phyloP scores from a whole-genome alignment of 2,797 vertebrate species.

The Coregonus suidteri region DNA sequence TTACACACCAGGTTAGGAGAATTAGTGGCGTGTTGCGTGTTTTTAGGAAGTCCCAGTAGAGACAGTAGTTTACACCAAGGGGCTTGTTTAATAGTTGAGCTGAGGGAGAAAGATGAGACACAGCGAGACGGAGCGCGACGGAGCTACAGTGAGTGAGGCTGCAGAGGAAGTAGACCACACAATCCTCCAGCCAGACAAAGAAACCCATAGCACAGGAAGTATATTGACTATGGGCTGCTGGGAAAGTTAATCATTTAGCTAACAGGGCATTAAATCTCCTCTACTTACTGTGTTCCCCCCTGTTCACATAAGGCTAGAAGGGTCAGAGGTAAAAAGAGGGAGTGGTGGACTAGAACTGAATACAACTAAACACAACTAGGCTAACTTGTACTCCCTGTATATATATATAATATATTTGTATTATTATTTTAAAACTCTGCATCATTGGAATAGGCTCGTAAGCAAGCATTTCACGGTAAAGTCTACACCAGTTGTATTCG shows the following conservation, averaged over 20 bases:
- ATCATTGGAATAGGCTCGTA: too few relatives aligned
- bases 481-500: too few relatives aligned
- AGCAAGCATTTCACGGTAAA: too few relatives aligned
- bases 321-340: background rate
- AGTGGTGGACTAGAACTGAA: background rate
- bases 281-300: background rate
- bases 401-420: too few relatives aligned
- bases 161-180: background rate
- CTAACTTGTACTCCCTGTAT: background rate
- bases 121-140: background rate
- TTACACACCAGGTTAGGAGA: too few relatives aligned
- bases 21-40: too few relatives aligned
- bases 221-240: constrained; percentile 38
- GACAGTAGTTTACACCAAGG: background rate
- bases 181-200: constrained; percentile 34
- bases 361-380: background rate
- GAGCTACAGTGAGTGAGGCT: background rate
- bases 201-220: constrained; percentile 25
- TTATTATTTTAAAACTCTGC: too few relatives aligned
- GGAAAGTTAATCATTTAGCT: constrained; percentile 50
- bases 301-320: background rate
- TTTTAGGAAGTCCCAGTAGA: too few relatives aligned
- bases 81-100: background rate
- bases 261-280: constrained; percentile 24
- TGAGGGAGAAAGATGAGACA: background rate